Base-by-base conservation (phyloP, 2,797 vertebrate species). In the Centroberyx gerrardi region DNA sequence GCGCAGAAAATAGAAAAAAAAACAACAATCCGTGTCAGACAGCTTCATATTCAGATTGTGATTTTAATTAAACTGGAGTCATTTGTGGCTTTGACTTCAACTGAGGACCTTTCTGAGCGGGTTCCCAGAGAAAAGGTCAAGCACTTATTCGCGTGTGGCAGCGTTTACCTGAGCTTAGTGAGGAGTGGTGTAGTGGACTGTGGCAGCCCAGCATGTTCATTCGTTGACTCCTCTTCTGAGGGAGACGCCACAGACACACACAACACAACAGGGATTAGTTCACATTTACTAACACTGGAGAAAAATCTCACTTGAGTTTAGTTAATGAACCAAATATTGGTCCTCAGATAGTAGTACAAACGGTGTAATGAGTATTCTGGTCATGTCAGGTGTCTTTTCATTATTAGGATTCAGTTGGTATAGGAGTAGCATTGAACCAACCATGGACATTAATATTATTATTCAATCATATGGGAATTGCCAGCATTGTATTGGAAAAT, bases 191-290 rank as follows among this genome's bases (percentile, higher is more conserved):
- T 31, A 98, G 94, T 44, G 98, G 98, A 91, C 97, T 99, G 91
- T 97, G 97, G 92, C 96, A 97, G 74, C 97, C 96, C 68, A 98
- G 90, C 72, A 96, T 86, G 90, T 97, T 99, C 96, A 99, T 96
- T 93, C 98, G 94, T 61, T 97, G 97, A 95, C 96, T 97, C 86
- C 97, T 95, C 94, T 99, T 99, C 98, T 99, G 94, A 90, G 83
- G 81, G 67, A 88, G 82, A 90, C 1, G 76, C 68, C 88, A 86
- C 61, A 85, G 38, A 72, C 6, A 82, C 52, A 82, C 52, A 82
- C 17, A 81, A 68, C 72, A 90, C 31, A 80, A 74, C 49, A 71
- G 46, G 46, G 48, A 85, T 86, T 87, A 86, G 68, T 53, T 86
- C 54, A 17, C 8, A 22, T 1, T 22, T 22, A 22, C 22, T 22